Percentiles rank a stretch among this genome's conserved stretches.
phyloP scores from a whole-genome alignment of 2,113 vertebrate species.

The Hassar affinis region DNA sequence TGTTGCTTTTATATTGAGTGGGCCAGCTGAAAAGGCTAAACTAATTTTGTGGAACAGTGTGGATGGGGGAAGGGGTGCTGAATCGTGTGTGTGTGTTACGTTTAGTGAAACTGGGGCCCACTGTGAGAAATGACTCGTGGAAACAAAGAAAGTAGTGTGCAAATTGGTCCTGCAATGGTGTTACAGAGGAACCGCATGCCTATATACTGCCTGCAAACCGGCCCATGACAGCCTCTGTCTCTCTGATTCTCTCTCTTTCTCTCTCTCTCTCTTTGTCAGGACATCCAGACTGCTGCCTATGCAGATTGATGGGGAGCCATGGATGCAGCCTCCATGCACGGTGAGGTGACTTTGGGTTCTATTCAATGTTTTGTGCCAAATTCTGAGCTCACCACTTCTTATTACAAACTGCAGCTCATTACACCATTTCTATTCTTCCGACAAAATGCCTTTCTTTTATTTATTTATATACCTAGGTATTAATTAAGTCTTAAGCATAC shows the following conservation, averaged over 20 bases:
- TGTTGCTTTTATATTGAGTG: conserved; percentile 55
- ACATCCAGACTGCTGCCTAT: conserved; percentile 90
- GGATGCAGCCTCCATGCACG: conserved; percentile 92
- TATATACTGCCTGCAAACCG: conserved; percentile 62
- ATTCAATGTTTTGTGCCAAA: conserved; percentile 16
- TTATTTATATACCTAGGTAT: neutral
- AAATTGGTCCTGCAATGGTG: conserved; percentile 60
- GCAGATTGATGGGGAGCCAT: conserved; percentile 97
- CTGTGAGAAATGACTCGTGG: conserved; percentile 68
- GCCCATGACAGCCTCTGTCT: conserved; percentile 47
- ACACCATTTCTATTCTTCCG: neutral
- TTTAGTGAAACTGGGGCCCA: conserved; percentile 65
- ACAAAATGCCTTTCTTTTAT: neutral
- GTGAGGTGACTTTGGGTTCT: conserved; percentile 70
- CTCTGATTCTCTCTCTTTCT: conserved; percentile 20
- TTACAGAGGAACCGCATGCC: conserved; percentile 60
- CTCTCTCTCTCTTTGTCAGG: conserved; percentile 64
- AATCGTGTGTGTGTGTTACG: conserved; percentile 49
- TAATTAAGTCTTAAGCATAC: neutral
- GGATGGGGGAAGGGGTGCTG: conserved; percentile 47
- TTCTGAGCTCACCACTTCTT: neutral
- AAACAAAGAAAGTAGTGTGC: conserved; percentile 73
- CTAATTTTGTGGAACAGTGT: conserved; percentile 54
- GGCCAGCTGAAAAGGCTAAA: conserved; percentile 63
- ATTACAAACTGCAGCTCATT: neutral